Percentiles rank a stretch among this genome's conserved stretches.
Conservation (phyloP, 2,113 vertebrate species). For the Ammodramus savannarum region DNA sequence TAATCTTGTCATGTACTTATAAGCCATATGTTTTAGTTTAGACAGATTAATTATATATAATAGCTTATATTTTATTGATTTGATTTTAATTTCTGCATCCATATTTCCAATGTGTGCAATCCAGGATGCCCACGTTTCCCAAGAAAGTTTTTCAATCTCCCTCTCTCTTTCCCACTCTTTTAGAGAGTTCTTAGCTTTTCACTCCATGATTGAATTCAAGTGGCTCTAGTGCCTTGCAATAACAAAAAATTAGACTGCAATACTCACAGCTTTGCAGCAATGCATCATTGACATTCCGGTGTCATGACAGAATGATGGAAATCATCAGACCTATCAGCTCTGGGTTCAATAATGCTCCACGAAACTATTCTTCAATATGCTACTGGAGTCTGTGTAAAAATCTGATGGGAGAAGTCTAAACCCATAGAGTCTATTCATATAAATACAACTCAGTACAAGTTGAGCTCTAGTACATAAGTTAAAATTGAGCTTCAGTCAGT, state of each 20-base stretch:
- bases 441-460: not conserved
- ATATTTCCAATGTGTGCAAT: not conserved
- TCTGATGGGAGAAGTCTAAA: not conserved
- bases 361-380: not conserved
- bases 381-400: not conserved
- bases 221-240: not conserved
- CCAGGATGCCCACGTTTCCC: not conserved
- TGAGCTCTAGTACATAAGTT: not conserved
- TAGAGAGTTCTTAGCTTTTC: not conserved
- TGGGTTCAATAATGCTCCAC: not conserved
- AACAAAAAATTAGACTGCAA: not conserved
- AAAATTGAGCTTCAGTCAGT: slow-evolving; percentile 16
- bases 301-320: not conserved
- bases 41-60: not conserved
- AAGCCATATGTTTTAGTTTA: not conserved
- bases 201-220: not conserved
- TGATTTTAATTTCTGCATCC: not conserved
- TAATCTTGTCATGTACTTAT: not conserved
- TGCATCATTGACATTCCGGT: not conserved
- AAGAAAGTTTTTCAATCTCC: not conserved
- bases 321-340: not conserved
- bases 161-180: not conserved
- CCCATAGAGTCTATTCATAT: not conserved
- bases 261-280: not conserved
- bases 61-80: not conserved